phyloP scores from a whole-genome alignment of 2,888 invertebrate species.

The Tachina grossa region DNA sequence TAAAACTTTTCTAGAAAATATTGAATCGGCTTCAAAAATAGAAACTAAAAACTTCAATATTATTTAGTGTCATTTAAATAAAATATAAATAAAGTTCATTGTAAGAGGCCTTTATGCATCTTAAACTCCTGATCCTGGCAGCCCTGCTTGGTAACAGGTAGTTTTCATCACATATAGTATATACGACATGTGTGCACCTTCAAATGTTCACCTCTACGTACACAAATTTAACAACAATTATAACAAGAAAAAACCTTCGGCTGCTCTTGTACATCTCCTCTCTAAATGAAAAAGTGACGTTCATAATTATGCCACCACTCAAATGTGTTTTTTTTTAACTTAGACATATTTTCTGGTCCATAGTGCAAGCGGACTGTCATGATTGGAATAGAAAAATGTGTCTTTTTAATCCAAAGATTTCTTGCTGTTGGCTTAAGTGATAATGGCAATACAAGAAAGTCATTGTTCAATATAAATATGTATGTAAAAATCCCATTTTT shows the following conservation, averaged over 20 bases:
- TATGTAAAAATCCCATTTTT: too few species aligned
- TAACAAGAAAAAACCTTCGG: slow-evolving; percentile 3
- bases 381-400: too few species aligned
- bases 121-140: neutral
- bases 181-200: slow-evolving; percentile 24
- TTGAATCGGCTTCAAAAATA: neutral
- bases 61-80: neutral
- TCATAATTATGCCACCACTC: neutral
- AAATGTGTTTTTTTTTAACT: neutral
- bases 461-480: too few species aligned
- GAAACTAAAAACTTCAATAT: neutral
- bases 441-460: too few species aligned
- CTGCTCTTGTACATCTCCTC: slow-evolving; percentile 15
- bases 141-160: slow-evolving; percentile 50
- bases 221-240: slow-evolving; percentile 16
- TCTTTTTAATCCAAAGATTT: too few species aligned
- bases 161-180: slow-evolving; percentile 26
- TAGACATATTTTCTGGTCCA: too few species aligned
- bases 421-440: too few species aligned
- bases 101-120: too few species aligned
- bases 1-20: too few species aligned
- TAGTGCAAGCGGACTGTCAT: too few species aligned
- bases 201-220: neutral
- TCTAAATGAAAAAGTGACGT: neutral
- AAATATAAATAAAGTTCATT: neutral